Evolutionary conservation across 30 jellyfish, hydroid and myxozoan genomes (phyloP).

Genomic region (Chrysaora quinquecirrha): DNA sequence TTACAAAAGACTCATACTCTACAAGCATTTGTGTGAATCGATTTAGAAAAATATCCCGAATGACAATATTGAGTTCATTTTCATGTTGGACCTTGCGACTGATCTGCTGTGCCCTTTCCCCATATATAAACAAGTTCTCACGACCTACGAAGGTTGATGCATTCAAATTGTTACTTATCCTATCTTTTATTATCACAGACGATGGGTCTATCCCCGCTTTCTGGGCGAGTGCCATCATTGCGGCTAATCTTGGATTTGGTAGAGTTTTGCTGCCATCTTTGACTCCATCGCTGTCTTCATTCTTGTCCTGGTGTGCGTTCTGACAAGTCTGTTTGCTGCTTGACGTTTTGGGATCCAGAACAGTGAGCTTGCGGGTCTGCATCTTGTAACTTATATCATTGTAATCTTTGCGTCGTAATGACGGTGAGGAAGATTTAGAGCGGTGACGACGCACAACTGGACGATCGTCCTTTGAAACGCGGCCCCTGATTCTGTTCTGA

Average conservation of each 20-base stretch:
- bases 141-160: slow-evolving; percentile 45
- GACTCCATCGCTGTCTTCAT: no score
- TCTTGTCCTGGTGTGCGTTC: not conserved
- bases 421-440: slow-evolving; percentile 71
- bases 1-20: slow-evolving; percentile 97
- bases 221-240: slow-evolving; percentile 98
- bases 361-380: slow-evolving; percentile 68
- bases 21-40: slow-evolving; percentile 96
- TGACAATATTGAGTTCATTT: slow-evolving; percentile 85
- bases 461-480: slow-evolving; percentile 59
- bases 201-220: slow-evolving; percentile 91
- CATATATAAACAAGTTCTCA: slow-evolving; percentile 82
- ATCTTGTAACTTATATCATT: slow-evolving; percentile 67
- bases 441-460: slow-evolving; percentile 34
- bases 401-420: slow-evolving; percentile 40
- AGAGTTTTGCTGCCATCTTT: slow-evolving; percentile 64
- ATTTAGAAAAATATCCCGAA: slow-evolving; percentile 91
- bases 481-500: slow-evolving; percentile 35
- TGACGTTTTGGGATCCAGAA: slow-evolving; percentile 19
- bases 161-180: slow-evolving; percentile 22
- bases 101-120: slow-evolving; percentile 90
- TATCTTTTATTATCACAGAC: slow-evolving; percentile 57
- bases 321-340: not conserved
- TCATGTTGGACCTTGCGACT: slow-evolving; percentile 91
- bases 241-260: slow-evolving; percentile 93